Evolutionary conservation across 2,113 vertebrate genomes (phyloP), one percentile per base, ranked within the genome.

Genomic region (Apodemus speciosus): DNA sequence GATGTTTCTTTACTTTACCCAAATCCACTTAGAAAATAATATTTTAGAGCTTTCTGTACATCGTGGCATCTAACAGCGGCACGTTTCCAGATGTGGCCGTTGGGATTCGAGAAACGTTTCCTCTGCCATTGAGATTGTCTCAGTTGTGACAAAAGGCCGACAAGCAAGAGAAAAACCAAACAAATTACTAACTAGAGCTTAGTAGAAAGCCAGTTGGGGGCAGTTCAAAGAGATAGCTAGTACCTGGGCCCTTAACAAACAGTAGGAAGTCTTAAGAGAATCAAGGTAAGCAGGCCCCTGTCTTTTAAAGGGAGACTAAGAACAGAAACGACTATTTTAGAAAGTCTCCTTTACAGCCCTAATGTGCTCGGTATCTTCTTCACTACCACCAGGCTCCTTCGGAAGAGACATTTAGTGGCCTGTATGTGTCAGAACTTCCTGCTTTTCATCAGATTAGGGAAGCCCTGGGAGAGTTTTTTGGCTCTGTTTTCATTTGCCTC

Each of bases 171-270:
- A 69, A 76, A 76, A 64, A 53, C 0, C 25, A 69, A 32, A 40
- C 6, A 13, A 2, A 15, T 49, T 25, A 69, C 38, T 15, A 25
- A 35, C 11, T 0, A 3, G 32, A 8, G 3, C 27, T 27, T 9
- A 60, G 53, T 9, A 62, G 51, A 64, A n/a, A 32, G 23, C 13
- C 66, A 81, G 60, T 32, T 14, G 21, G 0, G 16, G 79, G 18
- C 27, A 30, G 58, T 8, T 73, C 27, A 66, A 56, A 62, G 35
- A 23, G 69, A 40, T 1, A 2, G 66, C 49, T 20, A 53, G 43
- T 16, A 53, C 16, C 49, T 32, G 32, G 9, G 3, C 20, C 21
- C 40, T 49, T 49, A 32, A 79, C 72, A 85, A 11, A 60, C 16
- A 85, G 9, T 18, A 58, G 30, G 9, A 60, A 3, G 3, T n/a